Base-by-base conservation (phyloP, 2,888 invertebrate genomes). In the Eueremaeus valkanovi region DNA sequence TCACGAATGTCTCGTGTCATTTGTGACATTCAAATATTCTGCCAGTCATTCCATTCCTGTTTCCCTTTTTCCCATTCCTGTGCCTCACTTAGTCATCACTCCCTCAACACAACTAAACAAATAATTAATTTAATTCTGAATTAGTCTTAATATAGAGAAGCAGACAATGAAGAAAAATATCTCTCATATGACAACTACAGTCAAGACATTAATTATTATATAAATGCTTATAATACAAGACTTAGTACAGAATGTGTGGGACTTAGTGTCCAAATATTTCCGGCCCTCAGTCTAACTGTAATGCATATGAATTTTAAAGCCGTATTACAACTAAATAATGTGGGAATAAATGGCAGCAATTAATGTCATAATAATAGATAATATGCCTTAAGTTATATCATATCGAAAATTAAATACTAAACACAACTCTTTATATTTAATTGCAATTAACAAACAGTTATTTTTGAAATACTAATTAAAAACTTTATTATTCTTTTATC, bases 1-100 rank as follows among this genome's bases (percentile, higher is more conserved):
- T 9, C 8, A 8, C 11, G 55, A 21, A 55, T 27, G 55, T 21
- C 55, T 55, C 55, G 55, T 55, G 55, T 55, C 55, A 55, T 55
- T 55, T 21, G 55, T 55, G 55, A 55, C 55, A 55, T 55, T 55
- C 55, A 55, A 55, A 55, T 55, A 55, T 51, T 55, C 55, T 27
- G 55, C 27, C 55, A 55, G n/a, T 55, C 21, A 55, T 55, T 55
- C 11, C 24, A 55, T 3, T 27, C 18, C 11, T 18, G 11, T 45
- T 45, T 45, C 40, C 45, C 45, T 13, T 18, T 18, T 18, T 13
- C 11, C 16, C 45, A 45, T 13, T 18, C 45, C 45, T 45, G n/a
- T 18, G 18, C 11, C 11, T 45, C 16, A 18, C 45, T 45, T 45
- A 45, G 45, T 45, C 45, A 45, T 45, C 45, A 45, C 45, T 18